phyloP scores from a whole-genome alignment of 2,113 vertebrate species.

The Salvelinus sp. region DNA sequence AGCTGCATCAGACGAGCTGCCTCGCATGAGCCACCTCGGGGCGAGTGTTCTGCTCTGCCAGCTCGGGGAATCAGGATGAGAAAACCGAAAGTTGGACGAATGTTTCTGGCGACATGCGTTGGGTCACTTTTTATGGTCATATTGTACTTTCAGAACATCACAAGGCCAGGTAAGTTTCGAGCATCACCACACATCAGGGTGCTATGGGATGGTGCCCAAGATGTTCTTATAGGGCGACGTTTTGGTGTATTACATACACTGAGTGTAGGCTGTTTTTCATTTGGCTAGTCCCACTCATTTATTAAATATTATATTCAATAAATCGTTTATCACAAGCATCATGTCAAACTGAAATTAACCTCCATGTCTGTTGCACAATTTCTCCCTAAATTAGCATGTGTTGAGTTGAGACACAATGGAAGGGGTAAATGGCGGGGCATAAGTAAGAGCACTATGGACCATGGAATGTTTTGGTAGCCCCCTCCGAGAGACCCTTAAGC shows the following conservation, averaged over 20 bases:
- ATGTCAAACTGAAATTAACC: background rate
- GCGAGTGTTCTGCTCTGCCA: slow-evolving; percentile 41
- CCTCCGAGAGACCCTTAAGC: slow-evolving; percentile 44
- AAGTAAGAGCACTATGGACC: slow-evolving; percentile 58
- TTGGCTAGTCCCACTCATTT: background rate
- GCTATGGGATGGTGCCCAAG: background rate
- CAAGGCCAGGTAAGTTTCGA: slow-evolving; percentile 63
- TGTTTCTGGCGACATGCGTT: slow-evolving; percentile 74
- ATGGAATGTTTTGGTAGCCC: slow-evolving; percentile 62
- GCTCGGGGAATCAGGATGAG: slow-evolving; percentile 64
- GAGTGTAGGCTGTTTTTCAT: background rate
- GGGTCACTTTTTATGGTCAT: slow-evolving; percentile 73
- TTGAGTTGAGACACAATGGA: slow-evolving; percentile 24
- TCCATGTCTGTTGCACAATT: background rate
- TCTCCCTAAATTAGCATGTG: background rate
- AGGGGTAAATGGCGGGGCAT: slow-evolving; percentile 30
- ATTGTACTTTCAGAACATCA: slow-evolving; percentile 74
- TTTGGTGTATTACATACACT: too few relatives aligned
- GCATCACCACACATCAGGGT: background rate
- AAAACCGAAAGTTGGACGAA: slow-evolving; percentile 70
- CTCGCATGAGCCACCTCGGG: slow-evolving; percentile 55
- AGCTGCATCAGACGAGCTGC: slow-evolving; percentile 11
- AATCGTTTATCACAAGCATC: too few relatives aligned
- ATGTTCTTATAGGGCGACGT: too few relatives aligned
- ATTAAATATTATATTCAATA: background rate